Evolutionary conservation across 2,113 vertebrate genomes (phyloP), one percentile per base, ranked within the genome.

Genomic region (Brienomyrus brachyistius): DNA sequence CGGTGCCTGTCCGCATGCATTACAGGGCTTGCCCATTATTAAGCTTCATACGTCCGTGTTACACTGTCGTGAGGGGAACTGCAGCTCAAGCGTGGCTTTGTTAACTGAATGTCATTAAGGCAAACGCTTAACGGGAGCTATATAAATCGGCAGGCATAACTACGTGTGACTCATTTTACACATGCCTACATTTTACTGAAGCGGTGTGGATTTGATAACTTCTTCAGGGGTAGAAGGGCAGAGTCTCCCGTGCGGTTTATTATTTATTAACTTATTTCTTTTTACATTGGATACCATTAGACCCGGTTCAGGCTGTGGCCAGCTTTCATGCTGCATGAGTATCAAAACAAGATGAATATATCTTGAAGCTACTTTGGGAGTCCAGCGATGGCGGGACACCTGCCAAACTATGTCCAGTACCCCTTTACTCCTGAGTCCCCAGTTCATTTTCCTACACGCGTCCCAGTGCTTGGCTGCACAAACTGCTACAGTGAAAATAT

Each of bases 21-120:
- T 88, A 88, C 86, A 59, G 89, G 52, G 88, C 52, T 93, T 92
- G 93, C 93, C 82, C 87, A 70, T 92, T 91, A 92, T 92, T 91
- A 91, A 90, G 56, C 90, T 80, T 52, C 77, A 77, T 51, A 54
- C 80, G 66, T 91, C 90, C 77, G 86, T 89, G 35, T 84, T 52
- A n/a, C 74, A 21, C 15, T 21, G 4, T 7, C 54, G 23, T 40
- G n/a, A 51, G 62, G 66, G 48, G 21, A 51, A 4, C 31, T 0
- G 1, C 74, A 43, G 31, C 74, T 80, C 5, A 80, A 80, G 74
- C 43, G 8, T 85, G 47, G 82, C 43, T 85, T 15, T 48, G 43
- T 85, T 48, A 45, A 23, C 45, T 23, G 35, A 35, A 43, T 43
- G 35, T 27, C 5, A 80, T 80, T 80, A 40, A 40, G 74, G 74